Conservation (phyloP, 2,797 vertebrate species). For the Lepus townsendii region DNA sequence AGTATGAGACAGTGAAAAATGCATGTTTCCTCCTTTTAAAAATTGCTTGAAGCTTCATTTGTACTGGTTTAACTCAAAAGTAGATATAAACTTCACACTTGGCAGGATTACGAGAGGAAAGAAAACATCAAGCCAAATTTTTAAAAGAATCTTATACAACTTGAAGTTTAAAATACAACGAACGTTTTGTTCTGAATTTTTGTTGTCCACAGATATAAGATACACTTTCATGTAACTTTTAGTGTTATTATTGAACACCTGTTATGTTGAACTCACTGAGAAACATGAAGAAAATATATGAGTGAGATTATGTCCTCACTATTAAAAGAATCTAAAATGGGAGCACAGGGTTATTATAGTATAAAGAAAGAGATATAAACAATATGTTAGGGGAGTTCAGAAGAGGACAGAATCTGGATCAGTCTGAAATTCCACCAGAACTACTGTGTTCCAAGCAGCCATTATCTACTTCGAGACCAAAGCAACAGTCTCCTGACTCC, state of each 20-base stretch:
- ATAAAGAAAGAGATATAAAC: neutral
- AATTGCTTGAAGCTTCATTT: constrained; percentile 75
- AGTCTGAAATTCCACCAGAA: neutral
- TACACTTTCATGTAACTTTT: constrained; percentile 23
- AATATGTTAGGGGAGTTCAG: neutral
- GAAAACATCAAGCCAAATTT: constrained; percentile 51
- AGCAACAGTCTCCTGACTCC: neutral
- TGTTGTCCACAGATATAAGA: constrained; percentile 11
- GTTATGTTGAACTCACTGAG: constrained; percentile 11
- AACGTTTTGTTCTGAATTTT: constrained; percentile 49
- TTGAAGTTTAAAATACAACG: constrained; percentile 52
- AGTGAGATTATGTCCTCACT: neutral
- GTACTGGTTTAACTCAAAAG: constrained; percentile 71
- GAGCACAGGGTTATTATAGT: neutral
- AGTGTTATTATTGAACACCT: neutral
- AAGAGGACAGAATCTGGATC: neutral
- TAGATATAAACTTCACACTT: constrained; percentile 69
- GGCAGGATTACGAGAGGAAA: constrained; percentile 56
- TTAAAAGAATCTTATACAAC: constrained; percentile 7
- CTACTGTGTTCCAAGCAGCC: neutral
- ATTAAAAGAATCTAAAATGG: neutral
- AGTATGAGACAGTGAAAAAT: constrained; percentile 70
- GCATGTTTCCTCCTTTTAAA: constrained; percentile 48
- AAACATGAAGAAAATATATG: neutral
- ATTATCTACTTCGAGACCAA: neutral